Percentiles rank a stretch among this genome's conserved stretches.
Evolutionary conservation across 1,140 invertebrate species (phyloP).

Genomic region (Andricus grossulariae): DNA sequence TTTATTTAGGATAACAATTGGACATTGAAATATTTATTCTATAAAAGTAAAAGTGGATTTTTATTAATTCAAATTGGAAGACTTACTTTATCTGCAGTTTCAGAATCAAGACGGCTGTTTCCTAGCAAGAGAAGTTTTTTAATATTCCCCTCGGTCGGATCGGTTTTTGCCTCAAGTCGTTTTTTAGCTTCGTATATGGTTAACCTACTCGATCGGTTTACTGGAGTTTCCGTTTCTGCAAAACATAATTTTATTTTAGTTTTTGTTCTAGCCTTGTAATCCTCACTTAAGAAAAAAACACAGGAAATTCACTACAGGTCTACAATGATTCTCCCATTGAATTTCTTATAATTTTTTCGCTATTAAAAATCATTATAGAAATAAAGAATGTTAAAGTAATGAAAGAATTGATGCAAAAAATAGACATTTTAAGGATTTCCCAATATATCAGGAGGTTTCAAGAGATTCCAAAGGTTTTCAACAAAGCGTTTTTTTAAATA

Average conservation of each 20-base stretch:
- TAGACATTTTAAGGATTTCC: no score
- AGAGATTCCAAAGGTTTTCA: no score
- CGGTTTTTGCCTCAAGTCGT: constrained; percentile 46
- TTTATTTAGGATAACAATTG: constrained; percentile 34
- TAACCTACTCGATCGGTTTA: constrained; percentile 53
- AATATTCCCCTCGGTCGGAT: constrained; percentile 65
- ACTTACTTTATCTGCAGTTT: constrained; percentile 59
- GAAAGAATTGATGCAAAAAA: no score
- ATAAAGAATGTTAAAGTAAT: no score
- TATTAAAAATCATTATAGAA: no score
- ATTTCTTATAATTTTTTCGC: no score
- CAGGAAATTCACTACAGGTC: no score
- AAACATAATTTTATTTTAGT: background rate
- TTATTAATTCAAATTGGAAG: constrained; percentile 22
- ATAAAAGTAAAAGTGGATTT: background rate
- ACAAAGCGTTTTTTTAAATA: no score
- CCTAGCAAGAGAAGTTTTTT: constrained; percentile 62
- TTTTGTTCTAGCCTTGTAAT: no score
- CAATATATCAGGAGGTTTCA: no score
- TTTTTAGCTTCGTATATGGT: constrained; percentile 62
- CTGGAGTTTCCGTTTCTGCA: constrained; percentile 34
- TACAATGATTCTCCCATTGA: no score
- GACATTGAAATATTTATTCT: constrained; percentile 13
- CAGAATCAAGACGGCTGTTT: constrained; percentile 44
- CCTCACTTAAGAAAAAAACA: no score